Percentiles rank a stretch among this genome's conserved stretches.
phyloP scores from a whole-genome alignment of 2,113 vertebrate species.

The Elgaria multicarinata region DNA sequence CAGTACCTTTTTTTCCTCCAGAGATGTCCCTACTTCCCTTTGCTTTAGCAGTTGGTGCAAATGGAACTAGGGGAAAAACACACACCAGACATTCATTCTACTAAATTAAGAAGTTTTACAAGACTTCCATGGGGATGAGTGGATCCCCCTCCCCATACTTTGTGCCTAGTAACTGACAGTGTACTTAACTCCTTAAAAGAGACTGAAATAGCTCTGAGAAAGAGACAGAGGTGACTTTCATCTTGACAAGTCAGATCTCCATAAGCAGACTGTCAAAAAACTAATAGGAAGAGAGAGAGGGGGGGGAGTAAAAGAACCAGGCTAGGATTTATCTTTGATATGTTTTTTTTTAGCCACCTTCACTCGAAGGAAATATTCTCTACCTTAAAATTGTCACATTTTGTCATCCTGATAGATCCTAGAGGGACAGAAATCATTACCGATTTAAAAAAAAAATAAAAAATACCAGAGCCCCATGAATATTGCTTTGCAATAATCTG shows the following conservation, averaged over 20 bases:
- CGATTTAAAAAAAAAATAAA: neutral
- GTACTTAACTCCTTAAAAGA: slow-evolving; percentile 63
- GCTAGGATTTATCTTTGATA: slow-evolving; percentile 16
- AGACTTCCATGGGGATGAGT: slow-evolving; percentile 36
- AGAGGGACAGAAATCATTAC: neutral
- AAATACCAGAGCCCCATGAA: neutral
- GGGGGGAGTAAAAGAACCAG: slow-evolving; percentile 45
- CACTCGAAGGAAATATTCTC: slow-evolving; percentile 38
- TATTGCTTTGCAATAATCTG: neutral
- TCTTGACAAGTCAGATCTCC: slow-evolving; percentile 69
- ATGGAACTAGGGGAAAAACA: neutral
- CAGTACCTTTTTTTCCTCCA: neutral
- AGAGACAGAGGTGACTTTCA: slow-evolving; percentile 61
- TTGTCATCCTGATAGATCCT: slow-evolving; percentile 32
- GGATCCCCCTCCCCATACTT: neutral
- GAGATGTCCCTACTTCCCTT: neutral
- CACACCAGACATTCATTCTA: neutral
- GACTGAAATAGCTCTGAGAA: slow-evolving; percentile 62
- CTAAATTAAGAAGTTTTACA: slow-evolving; percentile 41
- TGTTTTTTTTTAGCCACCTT: neutral
- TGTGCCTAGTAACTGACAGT: slow-evolving; percentile 57
- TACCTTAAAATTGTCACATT: slow-evolving; percentile 16
- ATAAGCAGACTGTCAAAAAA: slow-evolving; percentile 66
- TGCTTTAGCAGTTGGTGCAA: accelerated
- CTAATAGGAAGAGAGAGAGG: slow-evolving; percentile 46